Conservation (phyloP, 1,140 invertebrate species). For the Papilio helenus region DNA sequence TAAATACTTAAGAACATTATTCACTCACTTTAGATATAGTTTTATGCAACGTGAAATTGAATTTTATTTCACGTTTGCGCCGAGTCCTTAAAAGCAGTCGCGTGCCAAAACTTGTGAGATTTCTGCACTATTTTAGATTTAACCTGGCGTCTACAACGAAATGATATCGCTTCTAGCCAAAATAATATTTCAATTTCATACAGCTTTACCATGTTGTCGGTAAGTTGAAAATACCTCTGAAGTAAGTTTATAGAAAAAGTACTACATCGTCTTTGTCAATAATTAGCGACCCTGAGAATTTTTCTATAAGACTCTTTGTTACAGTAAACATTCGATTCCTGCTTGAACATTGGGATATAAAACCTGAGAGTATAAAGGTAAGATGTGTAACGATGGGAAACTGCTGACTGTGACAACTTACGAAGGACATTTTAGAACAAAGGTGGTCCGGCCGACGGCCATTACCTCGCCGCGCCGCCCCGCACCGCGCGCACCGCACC, state of each 20-base stretch:
- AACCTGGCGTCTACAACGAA: conserved; percentile 4
- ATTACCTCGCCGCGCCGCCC: too few species aligned
- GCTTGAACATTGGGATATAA: neutral
- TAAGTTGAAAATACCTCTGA: neutral
- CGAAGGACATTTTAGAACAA: neutral
- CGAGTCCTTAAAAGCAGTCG: neutral
- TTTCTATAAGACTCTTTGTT: too few species aligned
- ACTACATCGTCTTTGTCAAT: neutral
- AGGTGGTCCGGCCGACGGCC: neutral
- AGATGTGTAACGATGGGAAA: neutral
- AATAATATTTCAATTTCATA: neutral
- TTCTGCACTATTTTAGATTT: conserved; percentile 15
- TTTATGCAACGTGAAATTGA: neutral
- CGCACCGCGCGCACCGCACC: too few species aligned
- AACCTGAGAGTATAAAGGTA: neutral
- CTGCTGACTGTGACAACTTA: neutral
- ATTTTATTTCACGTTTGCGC: neutral
- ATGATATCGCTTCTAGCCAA: neutral
- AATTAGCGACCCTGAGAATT: too few species aligned
- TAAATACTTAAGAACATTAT: neutral
- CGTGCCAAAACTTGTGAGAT: neutral
- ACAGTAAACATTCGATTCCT: too few species aligned
- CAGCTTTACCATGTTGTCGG: neutral
- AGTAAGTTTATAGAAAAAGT: neutral
- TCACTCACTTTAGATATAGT: neutral